A percentile compares a stretch with the other conserved stretches of the same genome.
These are phyloP conservation scores for Maniola hyperantus DNA, from an alignment of 2,888 invertebrate species.

Conservation along the genomic window DNA sequence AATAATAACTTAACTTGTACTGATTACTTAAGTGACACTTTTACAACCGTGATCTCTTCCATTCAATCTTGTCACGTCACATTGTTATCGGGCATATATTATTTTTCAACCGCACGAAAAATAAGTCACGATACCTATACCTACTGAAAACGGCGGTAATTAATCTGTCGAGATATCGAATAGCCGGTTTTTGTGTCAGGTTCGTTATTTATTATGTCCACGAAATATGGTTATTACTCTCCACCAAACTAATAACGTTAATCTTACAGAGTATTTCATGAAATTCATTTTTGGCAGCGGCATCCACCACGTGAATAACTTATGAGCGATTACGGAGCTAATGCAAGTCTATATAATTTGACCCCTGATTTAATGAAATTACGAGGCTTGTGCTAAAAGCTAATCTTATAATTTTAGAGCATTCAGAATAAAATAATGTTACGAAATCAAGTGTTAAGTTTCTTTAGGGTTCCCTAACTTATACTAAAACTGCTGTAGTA, in stretches of 20 bases:
- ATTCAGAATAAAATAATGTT: neutral
- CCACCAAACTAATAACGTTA: slow-evolving; percentile 21
- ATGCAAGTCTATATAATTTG: slow-evolving; percentile 14
- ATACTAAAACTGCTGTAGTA: too few species aligned
- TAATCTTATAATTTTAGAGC: neutral
- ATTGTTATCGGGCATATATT: neutral
- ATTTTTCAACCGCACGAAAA: slow-evolving; percentile 12
- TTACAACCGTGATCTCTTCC: neutral
- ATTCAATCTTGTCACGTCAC: slow-evolving; percentile 4
- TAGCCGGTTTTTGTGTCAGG: slow-evolving; percentile 17
- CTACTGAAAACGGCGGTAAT: slow-evolving; percentile 16
- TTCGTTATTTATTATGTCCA: slow-evolving; percentile 17
- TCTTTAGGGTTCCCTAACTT: too few species aligned
- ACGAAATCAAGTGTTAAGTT: neutral
- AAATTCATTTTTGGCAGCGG: slow-evolving; percentile 20
- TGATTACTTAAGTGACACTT: neutral
- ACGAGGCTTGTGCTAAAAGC: neutral
- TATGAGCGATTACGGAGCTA: slow-evolving; percentile 18
- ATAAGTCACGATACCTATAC: slow-evolving; percentile 8
- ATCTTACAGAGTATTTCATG: slow-evolving; percentile 21
- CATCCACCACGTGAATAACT: slow-evolving; percentile 11
- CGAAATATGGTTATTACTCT: slow-evolving; percentile 20
- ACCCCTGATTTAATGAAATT: slow-evolving; percentile 14
- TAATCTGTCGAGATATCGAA: slow-evolving; percentile 18
- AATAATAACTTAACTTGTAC: neutral